Percentiles rank a stretch among this genome's conserved stretches.
phyloP scores from a whole-genome alignment of 2,797 vertebrate genomes.

The Agapornis canus region DNA sequence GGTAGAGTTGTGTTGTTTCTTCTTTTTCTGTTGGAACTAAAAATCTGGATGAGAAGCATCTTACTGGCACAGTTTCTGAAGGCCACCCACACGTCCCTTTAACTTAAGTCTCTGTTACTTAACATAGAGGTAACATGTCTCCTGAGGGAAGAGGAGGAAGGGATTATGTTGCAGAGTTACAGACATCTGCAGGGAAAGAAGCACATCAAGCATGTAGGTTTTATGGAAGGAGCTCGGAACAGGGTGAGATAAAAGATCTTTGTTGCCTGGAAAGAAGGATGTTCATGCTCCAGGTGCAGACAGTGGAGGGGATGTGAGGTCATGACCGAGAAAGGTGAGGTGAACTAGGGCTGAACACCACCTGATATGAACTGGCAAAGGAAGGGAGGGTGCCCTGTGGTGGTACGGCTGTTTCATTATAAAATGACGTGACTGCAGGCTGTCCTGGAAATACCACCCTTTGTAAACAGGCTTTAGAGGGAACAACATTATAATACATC shows the following conservation, averaged over 20 bases:
- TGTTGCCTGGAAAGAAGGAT: background rate
- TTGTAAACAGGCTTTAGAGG: background rate
- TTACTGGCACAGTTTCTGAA: background rate
- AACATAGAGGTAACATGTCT: background rate
- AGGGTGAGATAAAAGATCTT: background rate
- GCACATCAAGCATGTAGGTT: background rate
- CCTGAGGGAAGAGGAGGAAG: background rate
- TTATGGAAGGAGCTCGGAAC: background rate
- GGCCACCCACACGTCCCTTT: background rate
- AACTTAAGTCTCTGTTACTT: background rate
- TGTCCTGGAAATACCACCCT: background rate
- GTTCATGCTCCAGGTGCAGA: background rate
- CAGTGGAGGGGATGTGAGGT: background rate
- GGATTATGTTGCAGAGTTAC: background rate
- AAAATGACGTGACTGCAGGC: background rate
- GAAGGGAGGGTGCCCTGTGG: background rate
- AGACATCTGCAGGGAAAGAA: constrained; percentile 5
- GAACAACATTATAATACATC: background rate
- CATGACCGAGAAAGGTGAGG: background rate
- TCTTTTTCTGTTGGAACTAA: background rate
- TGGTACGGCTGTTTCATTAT: background rate
- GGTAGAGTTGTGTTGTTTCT: background rate
- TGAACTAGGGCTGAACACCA: background rate
- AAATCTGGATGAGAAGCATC: background rate
- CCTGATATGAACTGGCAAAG: background rate